Base-by-base conservation (phyloP, 2,113 vertebrate genomes). In the Toxotes chatareus region DNA sequence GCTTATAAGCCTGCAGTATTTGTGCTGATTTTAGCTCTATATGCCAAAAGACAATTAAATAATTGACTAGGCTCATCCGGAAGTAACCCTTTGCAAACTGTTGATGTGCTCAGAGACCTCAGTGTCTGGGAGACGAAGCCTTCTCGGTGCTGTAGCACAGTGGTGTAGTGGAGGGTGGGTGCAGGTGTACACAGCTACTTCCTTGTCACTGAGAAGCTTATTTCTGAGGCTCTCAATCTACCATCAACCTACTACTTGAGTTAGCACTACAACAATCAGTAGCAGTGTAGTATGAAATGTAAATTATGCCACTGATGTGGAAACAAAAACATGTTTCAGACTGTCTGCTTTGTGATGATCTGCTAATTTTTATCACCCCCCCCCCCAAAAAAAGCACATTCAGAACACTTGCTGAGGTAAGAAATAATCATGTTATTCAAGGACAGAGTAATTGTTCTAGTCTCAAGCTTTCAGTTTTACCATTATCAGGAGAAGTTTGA, bases 281-380 rank as follows among this genome's bases (percentile, higher is more conserved):
- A 59, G 36, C 46, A 74, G n/a, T 9, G 60, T 70, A 70, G 38
- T 23, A 31, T 67, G 59, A 68, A 44, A 62, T 65, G 66, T 19
- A 51, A 69, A 81, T 73, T 5, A 67, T 23, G 34, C 36, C 55
- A 56, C 55, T 60, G 59, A 69, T 47, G 12, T 31, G 40, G 31
- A 44, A 11, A 51, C 77, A 82, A 86, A 75, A 76, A 78, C 65
- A 83, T 79, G 69, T 76, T 82, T 65, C 16, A 55, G 49, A 72
- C 53, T 69, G 61, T 71, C 38, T 49, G 32, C 47, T 34, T 67
- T 62, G 47, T 34, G 32, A 46, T 40, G 51, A 70, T 60, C 59
- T 51, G 19, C 17, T 40, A 17, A 51, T 74, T 64, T 73, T 65
- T 66, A 42, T 40, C 21, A 51, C 57, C 31, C 40, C 47, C 16